phyloP scores from a whole-genome alignment of 2,797 vertebrate species.

The Scarus forsteni region DNA sequence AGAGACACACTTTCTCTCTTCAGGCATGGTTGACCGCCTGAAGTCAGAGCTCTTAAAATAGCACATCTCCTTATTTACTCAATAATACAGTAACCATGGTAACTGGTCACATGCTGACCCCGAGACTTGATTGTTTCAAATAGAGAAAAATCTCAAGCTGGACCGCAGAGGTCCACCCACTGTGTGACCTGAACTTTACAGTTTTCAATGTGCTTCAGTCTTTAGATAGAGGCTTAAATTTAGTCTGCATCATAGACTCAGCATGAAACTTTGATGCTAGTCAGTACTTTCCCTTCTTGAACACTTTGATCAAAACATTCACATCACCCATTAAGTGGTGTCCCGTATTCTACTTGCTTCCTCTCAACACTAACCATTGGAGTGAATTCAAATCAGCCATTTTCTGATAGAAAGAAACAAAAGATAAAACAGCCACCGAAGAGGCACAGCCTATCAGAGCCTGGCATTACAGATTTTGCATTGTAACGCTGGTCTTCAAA shows the following conservation, averaged over 20 bases:
- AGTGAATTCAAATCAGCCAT: no score
- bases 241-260: not conserved
- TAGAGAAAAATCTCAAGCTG: slow-evolving; percentile 23
- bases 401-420: no score
- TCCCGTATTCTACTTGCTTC: not conserved
- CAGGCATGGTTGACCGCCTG: slow-evolving; percentile 37
- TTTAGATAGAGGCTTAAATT: not conserved
- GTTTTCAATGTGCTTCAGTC: not conserved
- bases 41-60: slow-evolving; percentile 68
- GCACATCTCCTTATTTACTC: slow-evolving; percentile 56
- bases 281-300: not conserved
- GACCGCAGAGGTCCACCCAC: not conserved
- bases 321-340: no score
- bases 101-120: slow-evolving; percentile 65
- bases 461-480: not conserved
- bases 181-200: not conserved
- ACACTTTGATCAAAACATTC: not conserved
- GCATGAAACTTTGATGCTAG: not conserved
- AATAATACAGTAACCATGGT: slow-evolving; percentile 52
- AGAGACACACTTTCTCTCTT: slow-evolving; percentile 37
- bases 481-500: not conserved
- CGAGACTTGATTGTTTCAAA: slow-evolving; percentile 48
- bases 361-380: no score
- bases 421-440: no score
- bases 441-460: not conserved